Evolutionary conservation across 2,797 vertebrate species (phyloP).

Genomic region (Hypotaenidia okinawae): DNA sequence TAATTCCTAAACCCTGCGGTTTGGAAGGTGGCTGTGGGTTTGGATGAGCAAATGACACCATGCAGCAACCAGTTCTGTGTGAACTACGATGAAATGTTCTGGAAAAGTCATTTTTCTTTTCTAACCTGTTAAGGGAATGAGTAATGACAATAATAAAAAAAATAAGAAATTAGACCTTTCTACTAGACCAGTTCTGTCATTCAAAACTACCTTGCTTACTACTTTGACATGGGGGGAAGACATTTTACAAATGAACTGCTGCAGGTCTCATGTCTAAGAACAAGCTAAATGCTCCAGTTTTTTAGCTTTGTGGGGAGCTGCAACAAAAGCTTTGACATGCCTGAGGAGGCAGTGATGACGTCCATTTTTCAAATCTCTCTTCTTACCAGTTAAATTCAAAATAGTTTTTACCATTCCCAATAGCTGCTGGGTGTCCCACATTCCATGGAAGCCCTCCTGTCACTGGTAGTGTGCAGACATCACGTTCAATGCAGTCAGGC

Average conservation of each 20-base stretch:
- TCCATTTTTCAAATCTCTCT: neutral
- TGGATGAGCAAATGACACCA: slow-evolving; percentile 54
- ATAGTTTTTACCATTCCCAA: neutral
- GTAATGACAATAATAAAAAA: slow-evolving; percentile 75
- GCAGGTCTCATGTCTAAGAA: neutral
- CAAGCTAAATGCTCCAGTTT: neutral
- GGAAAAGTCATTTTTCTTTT: slow-evolving; percentile 86
- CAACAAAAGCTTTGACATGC: neutral
- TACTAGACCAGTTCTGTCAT: slow-evolving; percentile 71
- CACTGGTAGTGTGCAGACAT: neutral
- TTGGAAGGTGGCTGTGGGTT: slow-evolving; percentile 67
- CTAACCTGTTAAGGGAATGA: slow-evolving; percentile 85
- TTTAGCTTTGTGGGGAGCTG: neutral
- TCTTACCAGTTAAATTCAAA: neutral
- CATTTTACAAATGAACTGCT: neutral
- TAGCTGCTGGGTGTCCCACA: neutral
- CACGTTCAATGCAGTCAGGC: rapidly evolving
- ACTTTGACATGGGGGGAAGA: neutral
- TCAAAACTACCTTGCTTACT: slow-evolving; percentile 22
- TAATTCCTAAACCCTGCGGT: slow-evolving; percentile 70
- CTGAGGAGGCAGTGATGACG: neutral
- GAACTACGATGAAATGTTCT: slow-evolving; percentile 75
- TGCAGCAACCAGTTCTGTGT: slow-evolving; percentile 62
- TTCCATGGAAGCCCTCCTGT: neutral
- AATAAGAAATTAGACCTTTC: slow-evolving; percentile 80